Conservation (phyloP, 1,140 invertebrate genomes). For the Notospermus geniculatus region DNA sequence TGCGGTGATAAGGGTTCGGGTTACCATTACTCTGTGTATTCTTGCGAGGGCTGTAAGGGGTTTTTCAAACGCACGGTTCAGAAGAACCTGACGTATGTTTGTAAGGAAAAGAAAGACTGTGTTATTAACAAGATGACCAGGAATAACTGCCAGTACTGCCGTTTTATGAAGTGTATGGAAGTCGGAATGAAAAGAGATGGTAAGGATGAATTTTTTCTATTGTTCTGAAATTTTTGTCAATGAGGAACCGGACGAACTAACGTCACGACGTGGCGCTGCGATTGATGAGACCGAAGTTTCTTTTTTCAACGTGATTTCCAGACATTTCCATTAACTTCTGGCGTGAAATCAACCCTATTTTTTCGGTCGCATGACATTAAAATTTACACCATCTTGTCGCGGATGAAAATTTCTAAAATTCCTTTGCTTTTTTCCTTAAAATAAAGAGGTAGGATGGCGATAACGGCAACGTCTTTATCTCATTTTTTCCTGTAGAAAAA, state of each 20-base stretch:
- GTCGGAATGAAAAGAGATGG: constrained; percentile 99
- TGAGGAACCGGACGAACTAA: no score
- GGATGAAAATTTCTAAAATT: no score
- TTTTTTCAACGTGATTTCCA: no score
- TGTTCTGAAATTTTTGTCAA: not conserved
- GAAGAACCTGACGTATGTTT: constrained; percentile 95
- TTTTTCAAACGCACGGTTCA: constrained; percentile 96
- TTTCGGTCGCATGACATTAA: no score
- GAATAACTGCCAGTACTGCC: constrained; percentile 88
- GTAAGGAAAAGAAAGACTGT: constrained; percentile 91
- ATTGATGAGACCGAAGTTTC: no score
- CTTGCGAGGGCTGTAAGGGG: constrained; percentile 87
- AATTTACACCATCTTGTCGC: not conserved
- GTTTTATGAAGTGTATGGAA: constrained; percentile 98
- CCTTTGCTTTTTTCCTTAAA: no score
- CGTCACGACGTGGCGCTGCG: no score
- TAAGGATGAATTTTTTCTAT: constrained; percentile 47
- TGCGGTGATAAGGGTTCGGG: constrained; percentile 97
- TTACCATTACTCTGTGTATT: constrained; percentile 96
- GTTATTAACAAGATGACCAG: constrained; percentile 82
- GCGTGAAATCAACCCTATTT: no score
- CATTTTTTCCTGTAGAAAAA: no score
- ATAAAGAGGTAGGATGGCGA: no score
- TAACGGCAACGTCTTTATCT: not conserved
- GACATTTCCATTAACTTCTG: no score